These are phyloP conservation scores for Strix uralensis DNA, from an alignment of 2,113 vertebrate genomes.

Conservation along the genomic window DNA sequence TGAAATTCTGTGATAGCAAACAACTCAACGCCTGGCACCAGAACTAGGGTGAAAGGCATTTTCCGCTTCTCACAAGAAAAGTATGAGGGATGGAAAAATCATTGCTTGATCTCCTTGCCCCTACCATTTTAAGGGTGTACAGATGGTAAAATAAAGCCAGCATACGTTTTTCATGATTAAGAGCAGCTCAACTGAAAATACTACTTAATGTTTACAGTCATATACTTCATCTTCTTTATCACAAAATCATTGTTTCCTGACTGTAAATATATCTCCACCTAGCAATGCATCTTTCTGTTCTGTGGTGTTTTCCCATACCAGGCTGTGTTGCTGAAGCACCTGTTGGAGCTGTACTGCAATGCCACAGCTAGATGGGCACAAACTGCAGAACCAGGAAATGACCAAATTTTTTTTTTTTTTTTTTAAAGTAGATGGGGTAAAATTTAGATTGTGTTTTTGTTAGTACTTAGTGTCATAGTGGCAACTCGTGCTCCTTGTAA, in stretches of 20 bases:
- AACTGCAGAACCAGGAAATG: slow-evolving; percentile 24
- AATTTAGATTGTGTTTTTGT: slow-evolving; percentile 22
- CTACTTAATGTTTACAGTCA: slow-evolving; percentile 4
- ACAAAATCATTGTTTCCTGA: slow-evolving; percentile 13
- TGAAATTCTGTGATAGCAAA: background rate
- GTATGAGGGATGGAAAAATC: background rate
- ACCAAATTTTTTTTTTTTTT: background rate
- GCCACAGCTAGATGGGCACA: background rate
- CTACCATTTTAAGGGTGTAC: background rate
- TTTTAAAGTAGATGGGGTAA: background rate
- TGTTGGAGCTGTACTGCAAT: background rate
- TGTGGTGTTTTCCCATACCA: background rate
- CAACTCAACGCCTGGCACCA: background rate
- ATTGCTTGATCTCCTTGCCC: background rate
- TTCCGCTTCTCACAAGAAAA: background rate
- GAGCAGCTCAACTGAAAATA: slow-evolving; percentile 43
- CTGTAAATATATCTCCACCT: background rate
- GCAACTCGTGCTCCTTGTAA: background rate
- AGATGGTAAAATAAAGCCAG: slow-evolving; percentile 3
- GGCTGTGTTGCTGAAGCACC: background rate
- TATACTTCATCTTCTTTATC: slow-evolving; percentile 47
- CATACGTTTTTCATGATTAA: slow-evolving; percentile 47
- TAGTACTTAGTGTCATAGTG: background rate
- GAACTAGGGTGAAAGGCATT: background rate
- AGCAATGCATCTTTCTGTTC: background rate